Conservation (phyloP, 2,113 vertebrate species). For the Trogon surrucura region DNA sequence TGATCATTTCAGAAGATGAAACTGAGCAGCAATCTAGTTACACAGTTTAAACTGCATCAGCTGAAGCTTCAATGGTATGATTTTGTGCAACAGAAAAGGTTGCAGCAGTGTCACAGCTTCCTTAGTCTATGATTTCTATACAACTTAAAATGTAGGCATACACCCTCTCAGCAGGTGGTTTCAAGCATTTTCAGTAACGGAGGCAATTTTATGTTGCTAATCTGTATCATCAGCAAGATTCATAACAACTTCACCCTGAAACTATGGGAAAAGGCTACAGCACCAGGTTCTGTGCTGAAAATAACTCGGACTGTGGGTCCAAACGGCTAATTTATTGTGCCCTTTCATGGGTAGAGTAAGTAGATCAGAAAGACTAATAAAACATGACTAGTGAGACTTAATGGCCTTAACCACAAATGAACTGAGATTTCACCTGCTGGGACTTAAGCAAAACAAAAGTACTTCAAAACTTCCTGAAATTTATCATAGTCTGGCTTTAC, state of each 20-base stretch:
- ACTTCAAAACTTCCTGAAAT: background rate
- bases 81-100: background rate
- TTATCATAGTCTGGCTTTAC: background rate
- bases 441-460: background rate
- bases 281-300: background rate
- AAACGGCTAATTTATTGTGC: background rate
- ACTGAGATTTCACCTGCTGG: background rate
- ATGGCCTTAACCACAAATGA: background rate
- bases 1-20: background rate
- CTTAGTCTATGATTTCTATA: background rate
- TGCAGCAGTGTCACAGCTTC: background rate
- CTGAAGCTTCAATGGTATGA: fast-evolving
- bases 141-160: background rate
- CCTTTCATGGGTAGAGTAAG: background rate
- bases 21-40: background rate
- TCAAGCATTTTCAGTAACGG: background rate
- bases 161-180: background rate
- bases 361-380: background rate
- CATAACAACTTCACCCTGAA: background rate
- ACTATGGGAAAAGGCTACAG: background rate
- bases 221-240: background rate
- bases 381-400: background rate
- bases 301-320: background rate
- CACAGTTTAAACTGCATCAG: background rate
- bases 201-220: background rate